A percentile compares a stretch with the other conserved stretches of the same genome.
Evolutionary conservation across 2,113 vertebrate species (phyloP).

Genomic region (Puffinus mauretanicus): DNA sequence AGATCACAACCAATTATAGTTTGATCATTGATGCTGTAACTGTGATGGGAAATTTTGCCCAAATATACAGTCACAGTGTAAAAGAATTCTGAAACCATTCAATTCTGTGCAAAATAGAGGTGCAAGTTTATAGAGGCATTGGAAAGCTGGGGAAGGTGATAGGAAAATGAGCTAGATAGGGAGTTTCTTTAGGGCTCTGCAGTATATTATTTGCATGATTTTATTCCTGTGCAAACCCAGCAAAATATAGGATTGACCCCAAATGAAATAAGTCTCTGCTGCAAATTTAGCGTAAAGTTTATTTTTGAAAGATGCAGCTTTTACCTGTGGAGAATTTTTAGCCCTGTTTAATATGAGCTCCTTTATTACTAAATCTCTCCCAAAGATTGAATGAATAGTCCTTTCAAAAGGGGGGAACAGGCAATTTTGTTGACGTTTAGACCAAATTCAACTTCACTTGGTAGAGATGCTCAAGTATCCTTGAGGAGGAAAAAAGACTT

Average conservation of each 20-base stretch:
- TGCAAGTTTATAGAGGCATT: not conserved
- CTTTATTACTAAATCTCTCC: not conserved
- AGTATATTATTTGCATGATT: constrained; percentile 37
- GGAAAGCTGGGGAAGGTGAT: constrained; percentile 28
- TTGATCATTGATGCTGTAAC: not conserved
- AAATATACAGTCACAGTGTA: not conserved
- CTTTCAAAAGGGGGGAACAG: not conserved
- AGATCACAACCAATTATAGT: constrained; percentile 53
- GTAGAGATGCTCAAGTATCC: not conserved
- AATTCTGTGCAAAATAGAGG: not conserved
- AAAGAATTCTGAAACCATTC: constrained; percentile 36
- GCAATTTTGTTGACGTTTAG: not conserved
- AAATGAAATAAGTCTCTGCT: not conserved
- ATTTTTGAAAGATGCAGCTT: not conserved
- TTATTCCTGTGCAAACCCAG: constrained; percentile 20
- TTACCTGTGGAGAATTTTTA: not conserved
- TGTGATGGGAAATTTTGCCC: constrained; percentile 3
- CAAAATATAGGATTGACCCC: constrained; percentile 22
- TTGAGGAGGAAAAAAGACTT: not conserved
- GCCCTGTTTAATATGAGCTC: not conserved
- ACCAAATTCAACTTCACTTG: not conserved
- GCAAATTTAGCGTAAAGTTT: constrained; percentile 1
- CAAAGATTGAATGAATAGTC: not conserved
- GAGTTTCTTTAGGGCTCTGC: not conserved
- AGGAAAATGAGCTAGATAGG: not conserved